Conservation (phyloP, 2,888 invertebrate genomes). For the Spatulosminthurus flaviceps region DNA sequence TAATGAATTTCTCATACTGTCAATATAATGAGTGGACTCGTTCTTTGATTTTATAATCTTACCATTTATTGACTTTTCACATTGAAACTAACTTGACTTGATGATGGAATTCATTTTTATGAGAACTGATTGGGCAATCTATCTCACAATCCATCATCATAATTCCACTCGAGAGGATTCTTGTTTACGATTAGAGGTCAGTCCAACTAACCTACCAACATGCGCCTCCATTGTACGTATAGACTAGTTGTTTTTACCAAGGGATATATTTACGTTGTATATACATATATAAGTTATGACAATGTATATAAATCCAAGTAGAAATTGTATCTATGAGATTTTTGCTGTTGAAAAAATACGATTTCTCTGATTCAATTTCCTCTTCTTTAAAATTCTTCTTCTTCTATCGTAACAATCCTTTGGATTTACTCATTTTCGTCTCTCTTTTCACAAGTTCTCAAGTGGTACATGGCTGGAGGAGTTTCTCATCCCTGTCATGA, state of each 20-base stretch:
- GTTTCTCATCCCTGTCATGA: not conserved
- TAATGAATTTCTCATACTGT: not conserved
- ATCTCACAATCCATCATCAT: not conserved
- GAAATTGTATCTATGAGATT: not conserved
- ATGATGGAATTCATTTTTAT: not conserved
- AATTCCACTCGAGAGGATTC: not conserved
- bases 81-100: not conserved
- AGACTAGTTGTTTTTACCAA: too few species aligned
- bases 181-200: not conserved
- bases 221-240: too few species aligned
- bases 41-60: not conserved
- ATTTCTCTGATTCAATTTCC: slow-evolving; percentile 4
- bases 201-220: too few species aligned
- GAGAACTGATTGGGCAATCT: not conserved
- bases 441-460: not conserved
- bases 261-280: too few species aligned
- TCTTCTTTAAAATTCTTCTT: too few species aligned
- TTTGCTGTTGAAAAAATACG: not conserved
- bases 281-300: too few species aligned
- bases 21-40: not conserved
- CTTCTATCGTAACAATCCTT: not conserved
- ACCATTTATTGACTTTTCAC: slow-evolving; percentile 5
- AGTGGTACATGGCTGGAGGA: slow-evolving; percentile 4
- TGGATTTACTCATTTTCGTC: slow-evolving; percentile 3
- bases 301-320: not conserved